These are phyloP conservation scores for Aethina tumida DNA, from an alignment of 1,140 invertebrate genomes.

Conservation along the genomic window DNA sequence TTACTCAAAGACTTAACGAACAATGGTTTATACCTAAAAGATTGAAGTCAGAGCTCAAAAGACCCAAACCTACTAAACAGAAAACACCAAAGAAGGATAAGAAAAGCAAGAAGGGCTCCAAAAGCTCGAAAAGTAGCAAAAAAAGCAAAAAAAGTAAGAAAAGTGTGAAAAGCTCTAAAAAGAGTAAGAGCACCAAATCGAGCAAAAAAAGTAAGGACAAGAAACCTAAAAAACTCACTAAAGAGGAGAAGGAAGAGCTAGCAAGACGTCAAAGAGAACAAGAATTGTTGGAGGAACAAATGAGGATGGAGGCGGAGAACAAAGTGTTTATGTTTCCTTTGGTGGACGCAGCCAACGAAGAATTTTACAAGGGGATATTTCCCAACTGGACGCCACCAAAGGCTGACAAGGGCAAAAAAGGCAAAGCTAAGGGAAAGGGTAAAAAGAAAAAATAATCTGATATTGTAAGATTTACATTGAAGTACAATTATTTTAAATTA, in stretches of 20 bases:
- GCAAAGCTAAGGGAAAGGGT: conserved; percentile 7
- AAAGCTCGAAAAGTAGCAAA: conserved; percentile 15
- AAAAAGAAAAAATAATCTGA: too few relatives aligned
- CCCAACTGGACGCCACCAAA: conserved; percentile 20
- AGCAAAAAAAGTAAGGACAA: conserved; percentile 15
- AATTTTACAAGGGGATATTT: conserved; percentile 22
- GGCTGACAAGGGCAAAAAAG: conserved; percentile 11
- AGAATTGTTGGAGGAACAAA: conserved; percentile 12
- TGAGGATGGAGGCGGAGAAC: conserved; percentile 15
- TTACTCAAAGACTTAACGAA: conserved; percentile 20
- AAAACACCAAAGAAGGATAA: conserved; percentile 9
- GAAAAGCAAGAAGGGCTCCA: conserved; percentile 14
- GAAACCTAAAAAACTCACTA: conserved; percentile 15
- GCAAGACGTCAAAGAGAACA: conserved; percentile 14
- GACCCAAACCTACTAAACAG: conserved; percentile 19
- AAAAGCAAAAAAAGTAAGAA: conserved; percentile 9
- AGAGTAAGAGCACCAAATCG: conserved; percentile 13
- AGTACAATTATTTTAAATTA: too few relatives aligned
- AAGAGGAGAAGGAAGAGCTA: conserved; percentile 19
- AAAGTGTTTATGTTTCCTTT: conserved; percentile 25
- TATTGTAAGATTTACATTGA: too few relatives aligned
- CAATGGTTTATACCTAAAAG: conserved; percentile 25
- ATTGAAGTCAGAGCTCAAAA: conserved; percentile 17
- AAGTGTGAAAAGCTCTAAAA: conserved; percentile 9
- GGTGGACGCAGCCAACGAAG: conserved; percentile 21